phyloP scores from a whole-genome alignment of 1,140 invertebrate species.

The Danaus melanippus region DNA sequence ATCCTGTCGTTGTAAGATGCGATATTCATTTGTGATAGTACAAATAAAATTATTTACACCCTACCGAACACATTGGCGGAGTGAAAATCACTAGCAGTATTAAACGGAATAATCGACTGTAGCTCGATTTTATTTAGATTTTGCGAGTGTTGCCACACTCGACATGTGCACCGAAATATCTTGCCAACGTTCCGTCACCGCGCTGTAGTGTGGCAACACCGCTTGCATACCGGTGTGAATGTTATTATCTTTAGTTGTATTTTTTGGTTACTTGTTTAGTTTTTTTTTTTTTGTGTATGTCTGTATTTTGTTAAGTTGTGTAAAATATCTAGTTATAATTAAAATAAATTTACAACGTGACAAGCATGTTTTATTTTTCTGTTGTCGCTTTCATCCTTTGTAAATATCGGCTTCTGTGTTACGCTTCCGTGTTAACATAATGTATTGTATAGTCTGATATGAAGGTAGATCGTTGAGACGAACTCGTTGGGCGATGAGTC shows the following conservation, averaged over 20 bases:
- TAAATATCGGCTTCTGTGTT: conserved; percentile 26
- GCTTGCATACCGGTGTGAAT: conserved; percentile 37
- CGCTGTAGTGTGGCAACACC: not conserved
- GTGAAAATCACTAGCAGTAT: conserved; percentile 30
- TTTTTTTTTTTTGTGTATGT: conserved; percentile 44
- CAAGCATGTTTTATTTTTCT: conserved; percentile 59
- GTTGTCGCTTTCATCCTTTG: conserved; percentile 40
- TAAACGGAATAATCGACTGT: conserved; percentile 22
- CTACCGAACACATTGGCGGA: conserved; percentile 13
- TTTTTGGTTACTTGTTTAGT: conserved; percentile 65
- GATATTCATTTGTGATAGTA: conserved; percentile 62
- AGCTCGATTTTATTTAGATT: conserved; percentile 4
- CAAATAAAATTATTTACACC: conserved; percentile 54
- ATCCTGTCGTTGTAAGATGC: conserved; percentile 27
- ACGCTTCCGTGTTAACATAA: no score
- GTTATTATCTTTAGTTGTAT: conserved; percentile 42
- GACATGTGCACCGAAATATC: conserved; percentile 20
- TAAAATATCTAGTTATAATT: conserved; percentile 70
- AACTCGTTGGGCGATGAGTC: conserved; percentile 54
- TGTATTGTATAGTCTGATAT: conserved; percentile 29
- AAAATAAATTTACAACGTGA: conserved; percentile 60
- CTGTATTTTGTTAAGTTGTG: conserved; percentile 71
- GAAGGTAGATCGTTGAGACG: conserved; percentile 38
- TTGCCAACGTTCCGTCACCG: conserved; percentile 33
- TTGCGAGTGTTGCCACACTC: conserved; percentile 16